These are phyloP conservation scores for Apodemus sylvaticus DNA, from an alignment of 2,113 vertebrate species.

Conservation along the genomic window DNA sequence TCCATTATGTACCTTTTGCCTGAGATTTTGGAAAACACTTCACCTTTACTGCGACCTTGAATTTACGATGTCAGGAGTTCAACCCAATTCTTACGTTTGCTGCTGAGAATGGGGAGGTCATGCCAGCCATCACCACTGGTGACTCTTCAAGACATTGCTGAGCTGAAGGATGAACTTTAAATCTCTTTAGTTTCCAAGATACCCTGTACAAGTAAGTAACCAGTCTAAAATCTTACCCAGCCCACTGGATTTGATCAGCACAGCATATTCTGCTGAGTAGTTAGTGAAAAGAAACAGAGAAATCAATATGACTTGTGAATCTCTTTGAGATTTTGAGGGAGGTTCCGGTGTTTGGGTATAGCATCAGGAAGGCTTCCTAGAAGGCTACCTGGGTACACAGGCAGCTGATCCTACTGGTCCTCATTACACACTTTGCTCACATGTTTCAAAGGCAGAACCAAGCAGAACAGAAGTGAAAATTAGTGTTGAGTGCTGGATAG, in stretches of 20 bases:
- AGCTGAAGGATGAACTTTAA: constrained; percentile 20
- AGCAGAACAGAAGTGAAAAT: not conserved
- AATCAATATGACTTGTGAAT: not conserved
- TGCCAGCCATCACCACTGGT: not conserved
- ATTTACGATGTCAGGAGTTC: not conserved
- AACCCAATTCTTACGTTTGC: not conserved
- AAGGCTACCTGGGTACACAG: constrained; percentile 47
- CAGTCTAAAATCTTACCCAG: not conserved
- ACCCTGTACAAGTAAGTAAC: not conserved
- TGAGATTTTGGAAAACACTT: not conserved
- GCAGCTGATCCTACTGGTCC: not conserved
- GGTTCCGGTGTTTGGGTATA: not conserved
- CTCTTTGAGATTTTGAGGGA: constrained; percentile 1
- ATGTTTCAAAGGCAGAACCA: not conserved
- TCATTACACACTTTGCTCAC: not conserved
- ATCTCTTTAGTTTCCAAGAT: not conserved
- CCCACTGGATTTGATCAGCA: not conserved
- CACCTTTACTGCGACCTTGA: not conserved
- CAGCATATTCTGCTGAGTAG: not conserved
- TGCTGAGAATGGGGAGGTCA: not conserved
- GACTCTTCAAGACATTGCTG: constrained; percentile 8
- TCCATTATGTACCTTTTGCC: not conserved
- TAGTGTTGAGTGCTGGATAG: not conserved
- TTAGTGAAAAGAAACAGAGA: not conserved
- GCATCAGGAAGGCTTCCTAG: constrained; percentile 46